A percentile compares a stretch with the other conserved stretches of the same genome.
Evolutionary conservation across 2,888 invertebrate species (phyloP).

Genomic region (Acanthoscelides obtectus): DNA sequence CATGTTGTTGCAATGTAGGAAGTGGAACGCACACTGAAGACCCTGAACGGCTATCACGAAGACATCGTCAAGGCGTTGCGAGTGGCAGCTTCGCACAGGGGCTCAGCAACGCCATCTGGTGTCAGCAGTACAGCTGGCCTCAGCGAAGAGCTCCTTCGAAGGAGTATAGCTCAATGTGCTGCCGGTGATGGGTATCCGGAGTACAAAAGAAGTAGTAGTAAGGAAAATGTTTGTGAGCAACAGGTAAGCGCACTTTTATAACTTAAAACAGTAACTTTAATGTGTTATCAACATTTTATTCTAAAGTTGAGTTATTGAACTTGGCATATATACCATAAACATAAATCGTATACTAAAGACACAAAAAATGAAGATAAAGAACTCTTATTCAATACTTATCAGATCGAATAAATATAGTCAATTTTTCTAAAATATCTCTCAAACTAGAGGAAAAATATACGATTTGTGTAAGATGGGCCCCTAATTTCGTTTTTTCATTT

Average conservation of each 20-base stretch:
- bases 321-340: no score
- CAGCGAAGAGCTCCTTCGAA: constrained; percentile 64
- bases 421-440: no score
- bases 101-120: constrained; percentile 56
- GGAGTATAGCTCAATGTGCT: constrained; percentile 61
- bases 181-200: constrained; percentile 51
- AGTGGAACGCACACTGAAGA: constrained; percentile 75
- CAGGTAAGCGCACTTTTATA: constrained; percentile 44
- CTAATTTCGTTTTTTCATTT: no score
- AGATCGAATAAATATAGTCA: no score
- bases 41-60: constrained; percentile 88
- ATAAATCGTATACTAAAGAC: no score
- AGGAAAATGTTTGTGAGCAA: constrained; percentile 73
- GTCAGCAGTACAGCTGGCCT: constrained; percentile 55
- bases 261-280: background rate
- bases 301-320: no score
- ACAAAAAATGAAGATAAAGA: no score
- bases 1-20: constrained; percentile 59
- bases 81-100: constrained; percentile 70
- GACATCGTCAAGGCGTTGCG: constrained; percentile 86
- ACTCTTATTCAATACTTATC: no score
- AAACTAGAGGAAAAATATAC: no score
- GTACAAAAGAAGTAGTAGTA: constrained; percentile 58
- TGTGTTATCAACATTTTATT: background rate
- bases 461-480: no score